Conservation (phyloP, 2,888 invertebrate species). For the Napeogenes sylphis region DNA sequence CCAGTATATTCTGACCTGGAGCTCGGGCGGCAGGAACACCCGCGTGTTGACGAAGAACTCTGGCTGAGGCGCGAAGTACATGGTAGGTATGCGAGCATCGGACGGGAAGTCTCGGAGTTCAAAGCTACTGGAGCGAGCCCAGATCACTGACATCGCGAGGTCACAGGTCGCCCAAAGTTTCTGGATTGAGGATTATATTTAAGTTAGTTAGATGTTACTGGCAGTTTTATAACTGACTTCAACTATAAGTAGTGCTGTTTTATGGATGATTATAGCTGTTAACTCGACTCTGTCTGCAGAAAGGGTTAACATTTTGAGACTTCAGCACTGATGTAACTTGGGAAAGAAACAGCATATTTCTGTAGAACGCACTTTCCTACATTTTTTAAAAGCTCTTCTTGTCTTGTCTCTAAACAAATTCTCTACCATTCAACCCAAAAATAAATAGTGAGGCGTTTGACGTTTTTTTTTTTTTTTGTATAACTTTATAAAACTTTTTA, state of each 20-base stretch:
- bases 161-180: conserved; percentile 99
- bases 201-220: not conserved
- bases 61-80: conserved; percentile 90
- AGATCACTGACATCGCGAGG: conserved; percentile 92
- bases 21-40: conserved; percentile 88
- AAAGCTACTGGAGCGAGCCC: conserved; percentile 90
- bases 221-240: not conserved
- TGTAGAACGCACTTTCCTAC: too few relatives aligned
- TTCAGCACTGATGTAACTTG: too few relatives aligned
- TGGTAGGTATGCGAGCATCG: conserved; percentile 91
- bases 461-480: too few relatives aligned
- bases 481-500: too few relatives aligned
- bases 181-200: conserved; percentile 69
- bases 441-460: too few relatives aligned
- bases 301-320: too few relatives aligned
- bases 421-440: too few relatives aligned
- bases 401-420: too few relatives aligned
- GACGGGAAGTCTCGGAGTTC: conserved; percentile 93
- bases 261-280: not conserved
- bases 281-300: too few relatives aligned
- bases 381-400: too few relatives aligned
- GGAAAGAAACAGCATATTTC: too few relatives aligned
- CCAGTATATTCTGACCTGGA: conserved; percentile 72
- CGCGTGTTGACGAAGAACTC: conserved; percentile 85
- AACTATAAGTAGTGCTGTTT: not conserved